These are phyloP conservation scores for Macrobrachium rosenbergii DNA, from an alignment of 1,140 invertebrate genomes.

Conservation along the genomic window DNA sequence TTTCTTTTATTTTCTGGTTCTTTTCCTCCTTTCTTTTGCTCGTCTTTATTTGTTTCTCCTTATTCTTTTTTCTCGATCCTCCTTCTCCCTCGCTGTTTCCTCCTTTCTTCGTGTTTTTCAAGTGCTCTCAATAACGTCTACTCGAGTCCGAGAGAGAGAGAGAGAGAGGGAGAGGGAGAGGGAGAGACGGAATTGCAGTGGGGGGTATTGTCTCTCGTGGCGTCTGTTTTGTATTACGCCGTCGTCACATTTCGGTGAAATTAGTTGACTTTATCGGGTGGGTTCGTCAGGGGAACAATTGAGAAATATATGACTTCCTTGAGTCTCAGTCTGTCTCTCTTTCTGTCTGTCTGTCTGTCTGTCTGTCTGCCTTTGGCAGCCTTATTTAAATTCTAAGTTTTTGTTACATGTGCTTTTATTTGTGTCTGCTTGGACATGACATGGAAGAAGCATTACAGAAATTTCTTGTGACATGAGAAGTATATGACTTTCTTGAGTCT, in stretches of 20 bases:
- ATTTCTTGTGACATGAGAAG: slow-evolving; percentile 2
- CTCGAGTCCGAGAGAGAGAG: neutral
- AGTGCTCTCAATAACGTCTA: neutral
- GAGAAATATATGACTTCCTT: too few relatives aligned
- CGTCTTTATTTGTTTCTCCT: neutral
- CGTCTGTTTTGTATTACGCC: too few relatives aligned
- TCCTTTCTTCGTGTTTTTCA: neutral
- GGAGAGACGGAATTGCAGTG: neutral
- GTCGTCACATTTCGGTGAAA: neutral
- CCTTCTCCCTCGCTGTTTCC: neutral
- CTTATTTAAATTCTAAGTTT: too few relatives aligned
- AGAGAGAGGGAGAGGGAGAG: slow-evolving; percentile 8
- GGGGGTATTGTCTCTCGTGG: neutral
- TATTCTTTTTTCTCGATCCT: neutral
- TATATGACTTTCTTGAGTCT: neutral
- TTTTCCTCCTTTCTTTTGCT: neutral
- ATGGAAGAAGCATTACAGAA: too few relatives aligned
- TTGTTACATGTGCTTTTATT: too few relatives aligned
- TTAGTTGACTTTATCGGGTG: too few relatives aligned
- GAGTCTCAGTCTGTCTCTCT: too few relatives aligned
- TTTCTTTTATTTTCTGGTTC: neutral
- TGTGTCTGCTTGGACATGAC: too few relatives aligned
- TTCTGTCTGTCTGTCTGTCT: too few relatives aligned
- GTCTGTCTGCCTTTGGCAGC: too few relatives aligned
- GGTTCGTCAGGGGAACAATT: too few relatives aligned